Evolutionary conservation across 2,113 vertebrate genomes (phyloP), one percentile per base, ranked within the genome.

Genomic region (Mesembrinibis cayennensis): DNA sequence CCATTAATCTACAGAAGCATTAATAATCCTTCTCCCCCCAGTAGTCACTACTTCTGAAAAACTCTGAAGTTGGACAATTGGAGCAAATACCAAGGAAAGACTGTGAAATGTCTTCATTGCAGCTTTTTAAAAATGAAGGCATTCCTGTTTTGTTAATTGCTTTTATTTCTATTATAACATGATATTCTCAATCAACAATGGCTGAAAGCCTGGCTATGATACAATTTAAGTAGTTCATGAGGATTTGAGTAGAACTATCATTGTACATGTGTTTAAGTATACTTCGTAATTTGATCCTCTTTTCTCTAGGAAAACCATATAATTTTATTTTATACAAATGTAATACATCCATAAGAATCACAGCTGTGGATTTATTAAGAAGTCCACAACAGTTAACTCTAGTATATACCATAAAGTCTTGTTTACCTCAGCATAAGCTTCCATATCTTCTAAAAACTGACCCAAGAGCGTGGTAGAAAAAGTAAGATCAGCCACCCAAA

Each of bases 371-470:
- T 77, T 72, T 76, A 13, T 38, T 88, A 76, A 67, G 34, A 89
- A 92, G 59, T 76, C 3, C 1, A 0, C 21, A 91, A 49, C 36
- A 88, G 58, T 62, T 70, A 78, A 92, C 19, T 72, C 70, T 40
- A 22, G 11, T 63, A 65, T 66, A 47, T 42, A 47, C n/a, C 65
- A 80, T 16, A 9, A 76, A 77, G 21, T 49, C 84, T 42, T 47
- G 55, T 78, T 97, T 97, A 99, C 99, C 99, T 99, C 99, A 91
- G 99, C 99, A 92, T 99, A 99, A 29, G 99, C 99, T 95, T 99
- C 99, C 99, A 99, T 99, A 82, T 99, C 99, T 96, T 99, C 99
- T 86, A 99, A 97, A 98, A 99, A 99, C 97, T 99, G 99, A 47
- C 99, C 99, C 98, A 99, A 97, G 36, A 99, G 97, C 1, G 99